Evolutionary conservation across 23 tunicate species (phyloP), one percentile per base, ranked within the genome.

Genomic region (Clavelina lepadiformis): DNA sequence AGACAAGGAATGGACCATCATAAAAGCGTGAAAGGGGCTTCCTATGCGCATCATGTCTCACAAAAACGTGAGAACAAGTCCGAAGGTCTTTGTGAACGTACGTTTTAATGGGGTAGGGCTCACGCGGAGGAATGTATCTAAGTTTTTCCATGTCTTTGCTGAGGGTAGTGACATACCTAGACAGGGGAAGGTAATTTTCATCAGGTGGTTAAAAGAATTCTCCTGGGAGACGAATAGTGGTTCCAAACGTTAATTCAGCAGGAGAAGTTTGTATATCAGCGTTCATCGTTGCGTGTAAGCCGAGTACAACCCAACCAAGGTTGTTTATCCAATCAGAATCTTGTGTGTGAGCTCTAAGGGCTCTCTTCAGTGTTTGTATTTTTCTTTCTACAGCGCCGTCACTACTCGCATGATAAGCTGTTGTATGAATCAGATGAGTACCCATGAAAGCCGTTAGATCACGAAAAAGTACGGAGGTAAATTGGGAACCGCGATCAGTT

Each of bases 401-500:
- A 0, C 33, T 23, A 5, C 35, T 20, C 4, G 72, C 72, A 35
- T 65, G 63, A 41, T 59, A 75, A 51, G 64, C 56, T 0, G 79
- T 73, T 47, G 64, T 64, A 29, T 64, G 63, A 3, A 26, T 52
- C 20, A 73, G 15, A 31, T 73, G 27, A 13, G 25, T 3, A 0
- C 72, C 72, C 38, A 75, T n/a, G 26, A 64, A 46, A 7, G 51
- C 53, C 3, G 47, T 23, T 0, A 75, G 33, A 32, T 64, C 63
- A 13, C 25, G 24, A 72, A 72, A 75, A 11, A 75, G 53, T 5
- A 11, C 7, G 4, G 82, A 75, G 6, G 64, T 64, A 51, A 75
- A 75, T 33, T 65, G 72, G 32, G 57, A 3, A 2, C 72, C 82
- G 19, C 72, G 28, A 51, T 75, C 82, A 21, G 82, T 35, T 1